Conservation (phyloP, 2,888 invertebrate genomes). For the Pyrgus malvae region DNA sequence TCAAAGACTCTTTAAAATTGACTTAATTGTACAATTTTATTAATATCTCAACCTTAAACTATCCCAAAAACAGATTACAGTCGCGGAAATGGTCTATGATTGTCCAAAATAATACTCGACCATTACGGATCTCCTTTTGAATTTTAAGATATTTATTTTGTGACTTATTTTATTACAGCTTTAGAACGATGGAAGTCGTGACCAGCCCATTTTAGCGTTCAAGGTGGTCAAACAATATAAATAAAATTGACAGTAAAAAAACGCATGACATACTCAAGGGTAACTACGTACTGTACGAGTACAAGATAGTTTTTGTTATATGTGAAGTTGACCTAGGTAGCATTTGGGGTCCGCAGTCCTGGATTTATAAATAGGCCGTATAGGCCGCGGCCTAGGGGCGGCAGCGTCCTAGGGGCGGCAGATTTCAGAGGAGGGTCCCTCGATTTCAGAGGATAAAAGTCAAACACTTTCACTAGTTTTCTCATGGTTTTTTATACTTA, state of each 20-base stretch:
- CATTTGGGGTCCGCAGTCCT: conserved; percentile 49
- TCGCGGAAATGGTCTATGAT: conserved; percentile 10
- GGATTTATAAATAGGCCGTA: too few relatives aligned
- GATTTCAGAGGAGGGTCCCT: too few relatives aligned
- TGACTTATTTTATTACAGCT: conserved; percentile 18
- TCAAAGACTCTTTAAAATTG: too few relatives aligned
- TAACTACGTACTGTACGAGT: conserved; percentile 19
- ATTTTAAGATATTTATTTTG: conserved; percentile 17
- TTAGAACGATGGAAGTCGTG: conserved; percentile 49
- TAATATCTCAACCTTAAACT: background rate
- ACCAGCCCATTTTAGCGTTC: conserved; percentile 56
- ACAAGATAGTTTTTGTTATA: background rate
- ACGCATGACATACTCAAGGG: conserved; percentile 57
- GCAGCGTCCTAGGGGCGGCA: too few relatives aligned
- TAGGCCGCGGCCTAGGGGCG: too few relatives aligned
- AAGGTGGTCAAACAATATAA: conserved; percentile 54
- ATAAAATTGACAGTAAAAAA: conserved; percentile 57
- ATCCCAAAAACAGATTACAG: background rate
- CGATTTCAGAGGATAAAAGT: too few relatives aligned
- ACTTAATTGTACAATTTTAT: background rate
- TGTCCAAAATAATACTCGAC: conserved; percentile 7
- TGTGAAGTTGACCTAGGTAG: conserved; percentile 58
- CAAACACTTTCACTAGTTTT: too few relatives aligned
- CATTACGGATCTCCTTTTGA: conserved; percentile 3
- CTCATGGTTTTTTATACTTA: too few relatives aligned